Evolutionary conservation across 1,140 invertebrate genomes (phyloP).

Genomic region (Nephila pilipes): DNA sequence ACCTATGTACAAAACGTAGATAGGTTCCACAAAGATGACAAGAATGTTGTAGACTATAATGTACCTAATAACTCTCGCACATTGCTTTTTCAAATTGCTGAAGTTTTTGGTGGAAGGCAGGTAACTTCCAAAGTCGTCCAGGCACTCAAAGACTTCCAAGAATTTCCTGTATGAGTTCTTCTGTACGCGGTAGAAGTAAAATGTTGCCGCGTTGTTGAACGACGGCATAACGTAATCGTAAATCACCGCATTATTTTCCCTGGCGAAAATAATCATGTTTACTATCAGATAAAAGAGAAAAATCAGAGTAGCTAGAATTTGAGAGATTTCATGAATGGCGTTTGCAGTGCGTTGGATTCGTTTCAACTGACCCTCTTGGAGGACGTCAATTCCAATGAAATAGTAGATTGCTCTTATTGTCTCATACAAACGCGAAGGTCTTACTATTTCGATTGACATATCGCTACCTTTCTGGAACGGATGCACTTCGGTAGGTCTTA

Average conservation of each 20-base stretch:
- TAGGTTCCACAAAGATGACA: not conserved
- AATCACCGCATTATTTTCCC: not conserved
- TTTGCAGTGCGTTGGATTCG: not conserved
- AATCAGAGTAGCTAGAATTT: not conserved
- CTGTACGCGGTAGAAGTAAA: not conserved
- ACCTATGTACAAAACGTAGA: not conserved
- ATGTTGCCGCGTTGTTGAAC: not conserved
- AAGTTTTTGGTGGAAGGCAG: not conserved
- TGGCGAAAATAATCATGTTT: not conserved
- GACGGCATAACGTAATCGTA: not conserved
- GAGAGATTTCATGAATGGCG: not conserved
- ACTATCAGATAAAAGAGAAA: not conserved
- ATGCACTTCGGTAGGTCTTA: no score
- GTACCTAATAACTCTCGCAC: not conserved
- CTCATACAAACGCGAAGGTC: not conserved
- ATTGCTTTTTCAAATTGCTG: not conserved
- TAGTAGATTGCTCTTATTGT: not conserved
- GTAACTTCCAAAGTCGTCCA: not conserved
- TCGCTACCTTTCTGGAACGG: no score
- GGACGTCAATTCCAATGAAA: not conserved
- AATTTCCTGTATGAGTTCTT: not conserved
- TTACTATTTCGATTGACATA: not conserved
- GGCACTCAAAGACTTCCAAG: not conserved
- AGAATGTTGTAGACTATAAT: not conserved
- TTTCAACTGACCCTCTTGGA: not conserved